Evolutionary conservation across 2,888 invertebrate species (phyloP), one percentile per base, ranked within the genome.

Genomic region (Rhingia rostrata): DNA sequence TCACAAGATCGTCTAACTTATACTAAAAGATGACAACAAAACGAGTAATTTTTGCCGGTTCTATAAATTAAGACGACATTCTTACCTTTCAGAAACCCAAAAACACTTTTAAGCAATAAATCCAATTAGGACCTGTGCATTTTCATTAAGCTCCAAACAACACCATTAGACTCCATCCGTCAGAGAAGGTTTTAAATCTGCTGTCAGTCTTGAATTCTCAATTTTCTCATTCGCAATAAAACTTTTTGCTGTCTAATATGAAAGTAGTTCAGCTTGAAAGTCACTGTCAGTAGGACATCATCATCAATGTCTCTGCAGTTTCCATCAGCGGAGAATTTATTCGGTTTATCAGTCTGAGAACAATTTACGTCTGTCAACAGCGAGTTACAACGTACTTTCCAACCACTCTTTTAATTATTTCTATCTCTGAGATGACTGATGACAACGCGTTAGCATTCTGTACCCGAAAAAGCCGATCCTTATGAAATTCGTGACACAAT

Each of bases 291-390:
- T 7, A 63, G 70, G 78, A 72, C 47, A 66, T 58, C 51, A 43
- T 61, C 82, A 73, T 83, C 73, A 83, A 61, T 45, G 78, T 66
- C 72, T 60, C 47, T 70, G n/a, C 45, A 54, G 45, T 14, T 77
- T n/a, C 49, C 35, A 41, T 51, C 60, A 43, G 9, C 12, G 1
- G 3, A 9, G 22, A 54, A 64, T 51, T 58, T 9, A 49, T 33
- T 78, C 56, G 32, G 39, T 64, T 51, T n/a, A 22, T 64, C 12
- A 10, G 22, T 63, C 51, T 12, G 30, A 33, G 7, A 14, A 37
- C 14, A 47, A 22, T 30, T 58, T 35, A 33, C 12, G 58, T 56
- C 22, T 7, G 10, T 22, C 14, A 22, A n/a, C 49, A 14, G 51
- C 67, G 75, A 66, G 49, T 51, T 30, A 74, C 33, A 22, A 9